Conservation (phyloP, 2,797 vertebrate genomes). For the Chaenodraco wilsoni region DNA sequence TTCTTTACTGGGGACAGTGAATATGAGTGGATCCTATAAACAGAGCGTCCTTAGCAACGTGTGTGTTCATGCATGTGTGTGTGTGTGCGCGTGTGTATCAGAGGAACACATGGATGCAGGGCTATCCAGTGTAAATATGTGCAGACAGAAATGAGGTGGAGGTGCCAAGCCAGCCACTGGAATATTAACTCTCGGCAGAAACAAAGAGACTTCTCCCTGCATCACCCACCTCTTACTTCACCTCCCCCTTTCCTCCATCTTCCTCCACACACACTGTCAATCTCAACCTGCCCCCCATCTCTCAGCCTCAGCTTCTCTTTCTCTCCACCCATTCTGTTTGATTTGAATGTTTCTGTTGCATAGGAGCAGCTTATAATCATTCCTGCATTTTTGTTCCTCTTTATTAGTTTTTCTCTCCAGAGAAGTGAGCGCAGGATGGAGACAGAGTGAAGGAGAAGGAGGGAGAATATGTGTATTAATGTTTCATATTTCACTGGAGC, state of each 20-base stretch:
- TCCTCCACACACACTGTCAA: background rate
- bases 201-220: constrained; percentile 32
- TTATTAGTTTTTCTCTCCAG: constrained; percentile 62
- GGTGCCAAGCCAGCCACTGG: constrained; percentile 50
- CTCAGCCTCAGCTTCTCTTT: background rate
- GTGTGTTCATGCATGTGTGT: too few species aligned
- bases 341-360: constrained; percentile 52
- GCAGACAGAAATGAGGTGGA: constrained; percentile 71
- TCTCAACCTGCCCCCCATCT: background rate
- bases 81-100: constrained; percentile 22
- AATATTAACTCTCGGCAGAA: constrained; percentile 73
- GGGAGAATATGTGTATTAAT: constrained; percentile 58
- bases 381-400: constrained; percentile 56
- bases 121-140: constrained; percentile 77
- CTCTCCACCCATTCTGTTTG: constrained; percentile 6
- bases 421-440: constrained; percentile 41
- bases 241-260: background rate
- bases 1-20: too few species aligned
- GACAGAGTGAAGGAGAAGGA: constrained; percentile 33
- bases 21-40: too few species aligned
- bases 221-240: constrained; percentile 13
- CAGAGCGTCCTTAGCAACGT: too few species aligned
- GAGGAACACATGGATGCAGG: constrained; percentile 54
- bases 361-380: constrained; percentile 62
- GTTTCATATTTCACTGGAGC: constrained; percentile 60